Conservation (phyloP, 2,113 vertebrate genomes). For the Rutilus rutilus region DNA sequence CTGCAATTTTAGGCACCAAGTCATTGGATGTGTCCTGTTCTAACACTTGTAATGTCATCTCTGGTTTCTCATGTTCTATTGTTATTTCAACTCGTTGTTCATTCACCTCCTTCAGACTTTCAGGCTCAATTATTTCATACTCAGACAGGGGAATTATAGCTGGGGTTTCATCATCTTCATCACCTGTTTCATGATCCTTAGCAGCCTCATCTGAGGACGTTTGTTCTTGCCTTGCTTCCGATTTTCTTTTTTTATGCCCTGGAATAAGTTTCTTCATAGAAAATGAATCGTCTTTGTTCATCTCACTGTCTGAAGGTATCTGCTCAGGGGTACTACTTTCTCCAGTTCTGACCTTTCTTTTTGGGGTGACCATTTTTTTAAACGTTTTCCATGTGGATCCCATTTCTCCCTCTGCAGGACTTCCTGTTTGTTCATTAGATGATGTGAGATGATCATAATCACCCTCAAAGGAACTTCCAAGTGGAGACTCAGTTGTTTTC, state of each 20-base stretch:
- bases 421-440: constrained; percentile 79
- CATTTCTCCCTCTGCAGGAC: constrained; percentile 83
- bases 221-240: constrained; percentile 78
- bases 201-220: constrained; percentile 70
- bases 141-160: constrained; percentile 90
- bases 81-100: constrained; percentile 21
- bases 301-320: constrained; percentile 78
- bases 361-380: constrained; percentile 88
- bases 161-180: constrained; percentile 89
- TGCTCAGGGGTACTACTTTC: constrained; percentile 81
- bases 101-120: constrained; percentile 24
- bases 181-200: constrained; percentile 69
- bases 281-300: constrained; percentile 84
- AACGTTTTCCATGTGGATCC: constrained; percentile 91
- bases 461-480: constrained; percentile 74
- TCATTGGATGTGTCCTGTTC: constrained; percentile 53
- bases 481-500: constrained; percentile 62
- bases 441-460: constrained; percentile 74
- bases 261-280: constrained; percentile 88
- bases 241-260: constrained; percentile 83
- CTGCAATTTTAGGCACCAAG: constrained; percentile 24
- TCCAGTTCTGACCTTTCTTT: constrained; percentile 83
- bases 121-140: constrained; percentile 80
- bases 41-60: constrained; percentile 26
- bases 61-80: constrained; percentile 26